Evolutionary conservation across 2,113 vertebrate genomes (phyloP).

Genomic region (Seriola aureovittata): DNA sequence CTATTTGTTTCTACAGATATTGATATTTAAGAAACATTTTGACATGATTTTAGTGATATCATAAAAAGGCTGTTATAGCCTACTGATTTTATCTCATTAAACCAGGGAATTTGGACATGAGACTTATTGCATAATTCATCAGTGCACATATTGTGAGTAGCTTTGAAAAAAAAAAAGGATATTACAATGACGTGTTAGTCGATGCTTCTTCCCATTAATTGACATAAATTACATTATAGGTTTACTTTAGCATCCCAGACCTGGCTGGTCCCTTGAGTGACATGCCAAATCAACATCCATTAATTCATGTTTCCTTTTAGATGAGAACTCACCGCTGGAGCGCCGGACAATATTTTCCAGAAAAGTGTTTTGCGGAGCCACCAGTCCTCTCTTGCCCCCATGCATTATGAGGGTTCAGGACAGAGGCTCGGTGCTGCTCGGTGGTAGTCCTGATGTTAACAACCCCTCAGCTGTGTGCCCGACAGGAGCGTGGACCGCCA

Average conservation of each 20-base stretch:
- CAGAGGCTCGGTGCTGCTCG: conserved; percentile 40
- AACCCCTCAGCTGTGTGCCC: conserved; percentile 16
- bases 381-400: conserved; percentile 98
- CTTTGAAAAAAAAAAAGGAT: not conserved
- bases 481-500: not conserved
- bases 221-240: not conserved
- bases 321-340: conserved; percentile 92
- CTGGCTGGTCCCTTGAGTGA: not conserved
- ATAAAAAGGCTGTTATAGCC: not conserved
- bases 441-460: conserved; percentile 33
- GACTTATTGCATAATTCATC: not conserved
- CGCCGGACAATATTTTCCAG: conserved; percentile 98
- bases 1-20: not conserved
- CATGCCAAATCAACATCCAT: not conserved
- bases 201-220: not conserved
- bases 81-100: not conserved
- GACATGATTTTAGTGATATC: not conserved
- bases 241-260: conserved; percentile 18
- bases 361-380: conserved; percentile 99
- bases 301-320: not conserved
- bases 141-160: not conserved
- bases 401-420: conserved; percentile 90
- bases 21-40: not conserved
- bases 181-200: not conserved
- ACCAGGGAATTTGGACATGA: not conserved